Conservation (phyloP, 2,888 invertebrate species). For the Agrotis puta region DNA sequence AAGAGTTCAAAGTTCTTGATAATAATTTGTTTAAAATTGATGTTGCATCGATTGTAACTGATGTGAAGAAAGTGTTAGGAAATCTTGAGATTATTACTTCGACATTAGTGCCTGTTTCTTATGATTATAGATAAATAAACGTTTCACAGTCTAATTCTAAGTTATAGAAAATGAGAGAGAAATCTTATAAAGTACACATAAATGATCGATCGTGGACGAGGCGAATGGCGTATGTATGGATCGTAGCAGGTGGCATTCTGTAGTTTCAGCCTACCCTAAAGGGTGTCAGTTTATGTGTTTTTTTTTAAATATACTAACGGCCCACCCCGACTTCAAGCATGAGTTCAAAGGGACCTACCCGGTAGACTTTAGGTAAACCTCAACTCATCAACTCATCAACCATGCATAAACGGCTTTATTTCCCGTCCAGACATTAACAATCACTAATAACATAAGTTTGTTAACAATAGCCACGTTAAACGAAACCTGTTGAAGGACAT, state of each 20-base stretch:
- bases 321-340: no score
- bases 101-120: slow-evolving; percentile 27
- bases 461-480: slow-evolving; percentile 50
- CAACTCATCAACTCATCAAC: no score
- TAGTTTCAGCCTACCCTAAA: no score
- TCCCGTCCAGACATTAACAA: slow-evolving; percentile 13
- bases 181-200: background rate
- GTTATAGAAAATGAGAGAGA: background rate
- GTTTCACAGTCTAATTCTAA: slow-evolving; percentile 1
- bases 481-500: slow-evolving; percentile 61
- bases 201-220: background rate
- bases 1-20: slow-evolving; percentile 38
- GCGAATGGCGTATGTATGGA: no score
- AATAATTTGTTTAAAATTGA: slow-evolving; percentile 9
- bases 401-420: slow-evolving; percentile 32
- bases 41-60: slow-evolving; percentile 20
- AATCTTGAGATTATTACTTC: slow-evolving; percentile 26
- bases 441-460: slow-evolving; percentile 54
- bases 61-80: slow-evolving; percentile 44
- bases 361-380: no score
- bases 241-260: no score
- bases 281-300: no score
- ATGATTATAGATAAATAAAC: slow-evolving; percentile 24
- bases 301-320: no score
- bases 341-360: no score